These are phyloP conservation scores for Lycorma delicatula DNA, from an alignment of 1,140 invertebrate species.

Conservation along the genomic window DNA sequence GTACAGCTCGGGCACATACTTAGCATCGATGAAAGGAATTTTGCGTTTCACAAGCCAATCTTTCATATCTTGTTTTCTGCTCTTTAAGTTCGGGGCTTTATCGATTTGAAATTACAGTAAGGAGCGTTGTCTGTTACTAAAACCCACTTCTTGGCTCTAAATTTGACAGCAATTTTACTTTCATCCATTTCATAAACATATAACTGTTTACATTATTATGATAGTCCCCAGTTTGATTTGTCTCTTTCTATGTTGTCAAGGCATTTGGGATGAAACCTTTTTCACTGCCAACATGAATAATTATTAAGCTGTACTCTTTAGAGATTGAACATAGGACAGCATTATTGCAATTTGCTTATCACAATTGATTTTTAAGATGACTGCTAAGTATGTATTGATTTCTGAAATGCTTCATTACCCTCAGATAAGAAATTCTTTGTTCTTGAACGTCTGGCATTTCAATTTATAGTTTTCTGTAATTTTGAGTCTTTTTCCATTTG, in stretches of 20 bases:
- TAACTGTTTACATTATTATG: slow-evolving; percentile 20
- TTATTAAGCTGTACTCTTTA: slow-evolving; percentile 2
- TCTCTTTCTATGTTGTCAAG: not conserved
- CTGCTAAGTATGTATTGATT: slow-evolving; percentile 2
- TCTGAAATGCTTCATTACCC: not conserved
- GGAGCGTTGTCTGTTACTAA: slow-evolving; percentile 36
- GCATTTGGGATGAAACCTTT: slow-evolving; percentile 9
- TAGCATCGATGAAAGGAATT: slow-evolving; percentile 17
- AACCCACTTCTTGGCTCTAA: slow-evolving; percentile 27
- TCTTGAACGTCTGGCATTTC: slow-evolving; percentile 1
- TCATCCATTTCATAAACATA: slow-evolving; percentile 9
- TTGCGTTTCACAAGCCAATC: slow-evolving; percentile 23
- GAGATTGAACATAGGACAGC: not conserved
- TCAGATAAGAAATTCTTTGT: not conserved
- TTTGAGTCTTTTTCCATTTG: slow-evolving; percentile 9
- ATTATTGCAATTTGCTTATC: not conserved
- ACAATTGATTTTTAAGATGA: slow-evolving; percentile 3
- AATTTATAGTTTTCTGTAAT: slow-evolving; percentile 5
- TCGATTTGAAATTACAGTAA: slow-evolving; percentile 30
- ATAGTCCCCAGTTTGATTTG: slow-evolving; percentile 16
- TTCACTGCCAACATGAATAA: slow-evolving; percentile 4
- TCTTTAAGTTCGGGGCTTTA: not conserved
- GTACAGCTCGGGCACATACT: slow-evolving; percentile 6
- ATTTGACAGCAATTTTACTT: slow-evolving; percentile 28
- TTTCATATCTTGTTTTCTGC: slow-evolving; percentile 21